These are phyloP conservation scores for Pseudomyrmex gracilis DNA, from an alignment of 1,140 invertebrate species.

Conservation along the genomic window DNA sequence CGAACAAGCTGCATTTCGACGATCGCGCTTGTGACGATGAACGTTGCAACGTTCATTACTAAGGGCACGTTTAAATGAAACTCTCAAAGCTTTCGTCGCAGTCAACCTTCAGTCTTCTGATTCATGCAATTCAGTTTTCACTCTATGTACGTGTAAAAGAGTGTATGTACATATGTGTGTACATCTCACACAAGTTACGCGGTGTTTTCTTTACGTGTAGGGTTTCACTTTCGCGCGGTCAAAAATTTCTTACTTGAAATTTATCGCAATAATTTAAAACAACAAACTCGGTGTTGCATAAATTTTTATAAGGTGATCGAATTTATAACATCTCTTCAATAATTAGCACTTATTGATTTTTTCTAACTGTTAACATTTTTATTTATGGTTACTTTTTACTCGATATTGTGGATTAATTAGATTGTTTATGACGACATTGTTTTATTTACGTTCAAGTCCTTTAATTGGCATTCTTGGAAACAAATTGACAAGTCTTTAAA, in stretches of 20 bases:
- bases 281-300: too few relatives aligned
- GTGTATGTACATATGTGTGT: not conserved
- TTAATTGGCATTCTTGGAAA: too few relatives aligned
- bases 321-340: too few relatives aligned
- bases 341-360: too few relatives aligned
- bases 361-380: too few relatives aligned
- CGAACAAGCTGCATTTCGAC: constrained; percentile 54
- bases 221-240: not conserved
- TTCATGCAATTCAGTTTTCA: not conserved
- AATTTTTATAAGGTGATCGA: too few relatives aligned
- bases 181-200: not conserved
- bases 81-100: not conserved
- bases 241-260: not conserved
- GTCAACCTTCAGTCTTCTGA: too few relatives aligned
- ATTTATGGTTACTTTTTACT: too few relatives aligned
- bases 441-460: too few relatives aligned
- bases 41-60: constrained; percentile 37
- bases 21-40: constrained; percentile 21
- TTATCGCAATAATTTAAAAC: not conserved
- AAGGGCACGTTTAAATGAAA: constrained; percentile 17
- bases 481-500: too few relatives aligned
- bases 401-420: too few relatives aligned
- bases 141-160: not conserved
- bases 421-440: too few relatives aligned
- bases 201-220: not conserved